Evolutionary conservation across 2,888 invertebrate genomes (phyloP).

Genomic region (Drosophila bunnanda): DNA sequence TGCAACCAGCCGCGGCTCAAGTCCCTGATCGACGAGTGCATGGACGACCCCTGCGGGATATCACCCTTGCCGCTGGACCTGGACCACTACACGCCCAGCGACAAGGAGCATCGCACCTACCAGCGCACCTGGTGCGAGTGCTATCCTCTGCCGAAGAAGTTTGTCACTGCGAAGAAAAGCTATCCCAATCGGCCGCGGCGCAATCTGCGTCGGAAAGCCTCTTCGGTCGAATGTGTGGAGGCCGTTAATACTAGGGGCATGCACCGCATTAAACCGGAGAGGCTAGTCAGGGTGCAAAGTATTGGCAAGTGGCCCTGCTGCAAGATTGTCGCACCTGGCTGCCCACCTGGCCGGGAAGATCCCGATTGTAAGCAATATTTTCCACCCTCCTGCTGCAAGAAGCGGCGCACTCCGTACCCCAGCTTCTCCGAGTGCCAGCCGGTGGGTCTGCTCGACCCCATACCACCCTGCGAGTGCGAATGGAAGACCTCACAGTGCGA

Average conservation of each 20-base stretch:
- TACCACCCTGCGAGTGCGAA: constrained; percentile 39
- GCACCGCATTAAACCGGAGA: no score
- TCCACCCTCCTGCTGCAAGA: constrained; percentile 35
- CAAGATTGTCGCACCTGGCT: constrained; percentile 22
- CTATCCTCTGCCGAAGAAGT: neutral
- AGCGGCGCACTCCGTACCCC: constrained; percentile 36
- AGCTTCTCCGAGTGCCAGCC: constrained; percentile 58
- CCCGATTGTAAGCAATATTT: constrained; percentile 1
- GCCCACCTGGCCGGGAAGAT: neutral
- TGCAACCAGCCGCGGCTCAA: constrained; percentile 18
- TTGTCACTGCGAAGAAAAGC: constrained; percentile 4
- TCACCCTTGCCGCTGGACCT: constrained; percentile 28
- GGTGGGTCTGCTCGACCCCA: constrained; percentile 2
- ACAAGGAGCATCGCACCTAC: constrained; percentile 36
- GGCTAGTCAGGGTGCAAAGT: constrained; percentile 4
- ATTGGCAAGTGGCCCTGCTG: constrained; percentile 39
- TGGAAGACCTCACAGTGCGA: constrained; percentile 40
- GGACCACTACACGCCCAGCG: constrained; percentile 37
- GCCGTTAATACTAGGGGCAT: no score
- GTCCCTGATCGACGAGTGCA: neutral
- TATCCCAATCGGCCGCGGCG: constrained; percentile 32
- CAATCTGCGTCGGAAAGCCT: neutral
- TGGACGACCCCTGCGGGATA: constrained; percentile 16
- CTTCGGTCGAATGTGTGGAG: no score
- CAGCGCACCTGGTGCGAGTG: constrained; percentile 56